These are phyloP conservation scores for Threskiornis aethiopicus DNA, from an alignment of 2,797 vertebrate genomes.

Conservation along the genomic window DNA sequence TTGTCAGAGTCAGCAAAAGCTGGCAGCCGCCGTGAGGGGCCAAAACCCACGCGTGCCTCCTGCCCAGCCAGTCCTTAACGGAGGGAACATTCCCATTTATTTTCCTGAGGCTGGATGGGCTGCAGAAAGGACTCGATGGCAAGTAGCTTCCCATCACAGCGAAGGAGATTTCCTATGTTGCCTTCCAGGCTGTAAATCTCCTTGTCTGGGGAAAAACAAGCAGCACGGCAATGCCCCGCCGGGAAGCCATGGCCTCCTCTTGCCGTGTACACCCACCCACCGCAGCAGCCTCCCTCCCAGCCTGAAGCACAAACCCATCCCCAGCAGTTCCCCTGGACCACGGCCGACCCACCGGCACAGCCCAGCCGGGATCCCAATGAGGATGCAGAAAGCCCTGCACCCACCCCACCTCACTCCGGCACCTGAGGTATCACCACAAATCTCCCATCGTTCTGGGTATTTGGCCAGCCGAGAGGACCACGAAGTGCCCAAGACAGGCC, in stretches of 20 bases:
- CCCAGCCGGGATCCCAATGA: fast-evolving
- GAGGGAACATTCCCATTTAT: neutral
- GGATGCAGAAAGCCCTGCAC: neutral
- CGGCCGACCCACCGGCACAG: fast-evolving
- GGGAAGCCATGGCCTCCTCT: fast-evolving
- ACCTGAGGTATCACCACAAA: neutral
- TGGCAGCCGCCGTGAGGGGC: neutral
- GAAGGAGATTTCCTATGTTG: neutral
- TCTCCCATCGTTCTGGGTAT: neutral
- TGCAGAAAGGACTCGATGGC: neutral
- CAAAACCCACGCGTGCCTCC: neutral
- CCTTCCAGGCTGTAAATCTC: neutral
- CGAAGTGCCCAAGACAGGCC: neutral
- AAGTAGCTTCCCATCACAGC: neutral
- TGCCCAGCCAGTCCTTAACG: neutral
- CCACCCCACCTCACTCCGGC: neutral
- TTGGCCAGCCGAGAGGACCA: neutral
- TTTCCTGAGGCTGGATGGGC: neutral
- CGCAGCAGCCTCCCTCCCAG: neutral
- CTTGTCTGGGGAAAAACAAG: neutral
- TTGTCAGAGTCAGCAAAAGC: fast-evolving
- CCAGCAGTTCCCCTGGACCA: neutral
- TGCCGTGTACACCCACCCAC: fast-evolving
- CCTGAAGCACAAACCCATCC: neutral
- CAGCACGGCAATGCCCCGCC: fast-evolving